phyloP scores from a whole-genome alignment of 2,888 invertebrate species.

The Balanococcus diminutus region DNA sequence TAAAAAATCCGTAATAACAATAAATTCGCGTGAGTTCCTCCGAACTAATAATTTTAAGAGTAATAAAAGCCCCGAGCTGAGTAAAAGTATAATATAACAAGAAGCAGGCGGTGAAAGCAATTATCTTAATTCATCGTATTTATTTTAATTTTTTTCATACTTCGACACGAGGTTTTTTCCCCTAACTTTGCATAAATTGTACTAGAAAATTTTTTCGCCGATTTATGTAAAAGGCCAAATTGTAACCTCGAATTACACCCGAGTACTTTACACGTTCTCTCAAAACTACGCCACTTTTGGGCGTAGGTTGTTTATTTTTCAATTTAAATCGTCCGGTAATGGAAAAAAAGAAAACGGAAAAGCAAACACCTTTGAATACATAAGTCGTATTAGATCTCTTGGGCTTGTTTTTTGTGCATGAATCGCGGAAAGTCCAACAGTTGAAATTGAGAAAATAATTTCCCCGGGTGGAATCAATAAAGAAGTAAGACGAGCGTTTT shows the following conservation, averaged over 20 bases:
- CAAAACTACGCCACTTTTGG: too few relatives aligned
- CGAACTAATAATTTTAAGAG: conserved; percentile 21
- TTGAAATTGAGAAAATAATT: not conserved
- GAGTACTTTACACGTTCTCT: too few relatives aligned
- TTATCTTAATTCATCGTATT: conserved; percentile 10
- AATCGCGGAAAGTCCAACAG: not conserved
- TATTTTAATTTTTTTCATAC: not conserved
- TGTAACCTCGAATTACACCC: too few relatives aligned
- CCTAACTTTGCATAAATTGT: not conserved
- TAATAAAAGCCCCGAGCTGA: not conserved
- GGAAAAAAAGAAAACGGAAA: too few relatives aligned
- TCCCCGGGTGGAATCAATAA: not conserved
- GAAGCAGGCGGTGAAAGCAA: conserved; percentile 9
- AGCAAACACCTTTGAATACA: too few relatives aligned
- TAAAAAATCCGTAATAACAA: too few relatives aligned
- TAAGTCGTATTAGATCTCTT: too few relatives aligned
- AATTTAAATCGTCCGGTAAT: too few relatives aligned
- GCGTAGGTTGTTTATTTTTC: too few relatives aligned
- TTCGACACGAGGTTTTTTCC: not conserved
- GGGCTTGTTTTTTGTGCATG: not conserved
- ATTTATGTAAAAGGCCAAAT: too few relatives aligned
- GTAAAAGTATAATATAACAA: not conserved
- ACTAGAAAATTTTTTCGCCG: too few relatives aligned
- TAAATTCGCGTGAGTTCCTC: conserved; percentile 24
- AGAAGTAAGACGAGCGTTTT: not conserved